phyloP scores from a whole-genome alignment of 2,113 vertebrate species.

The Calidris pygmaea region DNA sequence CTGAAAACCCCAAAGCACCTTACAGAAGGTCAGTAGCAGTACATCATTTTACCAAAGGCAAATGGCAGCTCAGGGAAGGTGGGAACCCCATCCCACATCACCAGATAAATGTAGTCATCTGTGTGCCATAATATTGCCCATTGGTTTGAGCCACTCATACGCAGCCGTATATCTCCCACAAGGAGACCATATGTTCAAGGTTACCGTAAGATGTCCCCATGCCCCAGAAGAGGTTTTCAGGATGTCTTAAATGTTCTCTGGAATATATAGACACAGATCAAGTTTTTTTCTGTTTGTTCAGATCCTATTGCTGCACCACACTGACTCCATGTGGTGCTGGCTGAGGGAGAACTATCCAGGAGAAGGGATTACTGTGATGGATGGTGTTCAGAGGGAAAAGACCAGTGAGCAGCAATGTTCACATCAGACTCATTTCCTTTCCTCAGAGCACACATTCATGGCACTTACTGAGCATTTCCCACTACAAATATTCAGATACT shows the following conservation, averaged over 20 bases:
- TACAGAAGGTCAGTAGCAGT: not conserved
- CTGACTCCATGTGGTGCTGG: slow-evolving; percentile 57
- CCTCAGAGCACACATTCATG: not conserved
- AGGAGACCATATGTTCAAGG: not conserved
- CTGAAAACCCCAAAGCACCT: not conserved
- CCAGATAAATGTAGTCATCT: not conserved
- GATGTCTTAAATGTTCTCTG: not conserved
- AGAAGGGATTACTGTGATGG: not conserved
- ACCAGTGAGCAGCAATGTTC: not conserved
- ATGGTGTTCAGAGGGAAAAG: not conserved
- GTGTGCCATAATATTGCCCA: not conserved
- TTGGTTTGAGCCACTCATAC: not conserved
- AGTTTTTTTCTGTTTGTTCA: not conserved
- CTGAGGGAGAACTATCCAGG: not conserved
- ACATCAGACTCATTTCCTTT: not conserved
- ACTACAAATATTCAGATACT: not conserved
- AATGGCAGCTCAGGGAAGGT: not conserved
- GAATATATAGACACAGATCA: not conserved
- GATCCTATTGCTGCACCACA: slow-evolving; percentile 43
- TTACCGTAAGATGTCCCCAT: not conserved
- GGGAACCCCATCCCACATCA: not conserved
- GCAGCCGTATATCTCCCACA: not conserved
- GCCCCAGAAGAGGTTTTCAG: not conserved
- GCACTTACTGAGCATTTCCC: not conserved
- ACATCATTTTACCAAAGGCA: not conserved